Conservation (phyloP, 1,140 invertebrate genomes). For the Zaprionus inermis region DNA sequence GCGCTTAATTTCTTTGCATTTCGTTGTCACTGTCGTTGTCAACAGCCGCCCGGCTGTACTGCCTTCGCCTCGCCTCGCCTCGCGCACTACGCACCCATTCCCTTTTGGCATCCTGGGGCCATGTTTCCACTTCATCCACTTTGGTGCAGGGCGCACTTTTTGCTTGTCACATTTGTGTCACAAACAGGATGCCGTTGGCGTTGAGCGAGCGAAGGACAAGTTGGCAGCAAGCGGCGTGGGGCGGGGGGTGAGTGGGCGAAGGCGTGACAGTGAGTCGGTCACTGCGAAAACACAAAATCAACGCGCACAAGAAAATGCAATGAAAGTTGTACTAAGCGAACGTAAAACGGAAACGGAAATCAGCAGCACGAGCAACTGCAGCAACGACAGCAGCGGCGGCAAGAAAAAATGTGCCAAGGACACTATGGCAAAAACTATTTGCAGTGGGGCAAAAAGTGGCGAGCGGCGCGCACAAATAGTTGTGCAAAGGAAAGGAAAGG, state of each 20-base stretch:
- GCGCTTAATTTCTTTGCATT: constrained; percentile 82
- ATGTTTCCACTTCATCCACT: constrained; percentile 76
- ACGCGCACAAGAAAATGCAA: constrained; percentile 79
- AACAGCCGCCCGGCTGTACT: constrained; percentile 49
- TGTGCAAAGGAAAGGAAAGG: constrained; percentile 38
- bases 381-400: constrained; percentile 22
- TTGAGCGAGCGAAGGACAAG: background rate
- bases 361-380: constrained; percentile 61
- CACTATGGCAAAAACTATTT: constrained; percentile 71
- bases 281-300: constrained; percentile 74
- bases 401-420: constrained; percentile 79
- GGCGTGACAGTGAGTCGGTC: constrained; percentile 50
- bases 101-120: constrained; percentile 35
- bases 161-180: constrained; percentile 83
- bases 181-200: constrained; percentile 75
- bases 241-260: background rate
- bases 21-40: constrained; percentile 71
- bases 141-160: constrained; percentile 76
- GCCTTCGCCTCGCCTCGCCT: too few species aligned
- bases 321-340: constrained; percentile 81
- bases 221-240: too few species aligned
- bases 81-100: too few species aligned
- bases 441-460: constrained; percentile 38
- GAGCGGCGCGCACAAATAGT: constrained; percentile 35
- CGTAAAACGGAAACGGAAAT: constrained; percentile 82